These are phyloP conservation scores for Atherinomorus stipes DNA, from an alignment of 2,113 vertebrate genomes.

Conservation along the genomic window DNA sequence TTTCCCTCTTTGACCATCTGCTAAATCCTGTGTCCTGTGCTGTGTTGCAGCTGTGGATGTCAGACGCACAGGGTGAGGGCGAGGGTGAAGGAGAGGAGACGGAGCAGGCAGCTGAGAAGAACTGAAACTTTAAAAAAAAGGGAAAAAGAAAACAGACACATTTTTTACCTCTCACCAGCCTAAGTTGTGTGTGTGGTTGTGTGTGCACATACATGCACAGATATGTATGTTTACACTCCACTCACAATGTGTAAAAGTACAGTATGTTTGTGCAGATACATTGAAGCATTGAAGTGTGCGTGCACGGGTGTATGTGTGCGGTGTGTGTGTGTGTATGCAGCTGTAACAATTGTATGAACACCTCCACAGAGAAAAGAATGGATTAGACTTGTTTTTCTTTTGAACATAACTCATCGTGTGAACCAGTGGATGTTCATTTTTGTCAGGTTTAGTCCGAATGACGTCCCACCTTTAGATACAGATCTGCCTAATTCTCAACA, in stretches of 20 bases:
- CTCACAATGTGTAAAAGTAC: constrained; percentile 70
- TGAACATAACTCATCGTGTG: constrained; percentile 56
- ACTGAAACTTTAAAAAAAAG: constrained; percentile 50
- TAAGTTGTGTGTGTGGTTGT: constrained; percentile 72
- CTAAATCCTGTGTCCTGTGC: constrained; percentile 15
- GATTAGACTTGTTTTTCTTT: constrained; percentile 33
- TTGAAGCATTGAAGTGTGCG: constrained; percentile 44
- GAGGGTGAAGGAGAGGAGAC: constrained; percentile 66
- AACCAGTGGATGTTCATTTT: constrained; percentile 47
- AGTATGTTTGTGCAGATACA: constrained; percentile 71
- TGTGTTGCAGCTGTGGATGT: constrained; percentile 79
- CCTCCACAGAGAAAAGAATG: constrained; percentile 63
- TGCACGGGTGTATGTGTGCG: no score
- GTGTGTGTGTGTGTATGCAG: constrained; percentile 40
- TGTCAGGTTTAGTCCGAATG: constrained; percentile 37
- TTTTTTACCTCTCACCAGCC: constrained; percentile 79
- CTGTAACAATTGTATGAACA: constrained; percentile 60
- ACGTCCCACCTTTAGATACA: constrained; percentile 48
- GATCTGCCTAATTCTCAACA: constrained; percentile 34
- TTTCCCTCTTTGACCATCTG: neutral
- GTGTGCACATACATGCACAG: constrained; percentile 66
- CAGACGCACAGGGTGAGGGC: constrained; percentile 65
- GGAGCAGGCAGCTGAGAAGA: constrained; percentile 58
- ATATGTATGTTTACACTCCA: constrained; percentile 73
- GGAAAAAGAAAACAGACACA: constrained; percentile 16